Evolutionary conservation across 2,113 vertebrate genomes (phyloP).

Genomic region (Xiphias gladius): DNA sequence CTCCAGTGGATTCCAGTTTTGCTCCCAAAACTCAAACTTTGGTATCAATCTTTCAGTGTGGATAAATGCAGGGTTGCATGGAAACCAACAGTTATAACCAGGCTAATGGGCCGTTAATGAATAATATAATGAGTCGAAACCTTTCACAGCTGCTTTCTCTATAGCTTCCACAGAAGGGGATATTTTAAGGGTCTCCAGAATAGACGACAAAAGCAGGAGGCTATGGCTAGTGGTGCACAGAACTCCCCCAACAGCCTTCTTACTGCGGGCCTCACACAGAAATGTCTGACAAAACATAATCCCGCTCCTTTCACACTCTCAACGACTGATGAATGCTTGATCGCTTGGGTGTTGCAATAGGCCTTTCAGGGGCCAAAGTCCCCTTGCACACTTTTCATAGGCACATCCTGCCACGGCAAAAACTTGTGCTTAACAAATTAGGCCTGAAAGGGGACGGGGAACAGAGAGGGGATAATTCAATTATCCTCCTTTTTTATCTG

Average conservation of each 20-base stretch:
- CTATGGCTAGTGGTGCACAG: slow-evolving; percentile 29
- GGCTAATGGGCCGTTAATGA: slow-evolving; percentile 61
- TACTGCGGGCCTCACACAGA: slow-evolving; percentile 82
- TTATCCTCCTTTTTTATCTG: slow-evolving; percentile 83
- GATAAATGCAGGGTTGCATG: slow-evolving; percentile 32
- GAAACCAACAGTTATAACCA: slow-evolving; percentile 55
- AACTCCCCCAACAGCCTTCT: slow-evolving; percentile 82
- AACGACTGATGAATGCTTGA: slow-evolving; percentile 91
- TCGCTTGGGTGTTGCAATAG: slow-evolving; percentile 92
- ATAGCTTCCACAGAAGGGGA: slow-evolving; percentile 66
- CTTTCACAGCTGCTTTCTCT: slow-evolving; percentile 64
- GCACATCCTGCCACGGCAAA: slow-evolving; percentile 90
- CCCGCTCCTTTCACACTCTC: slow-evolving; percentile 87
- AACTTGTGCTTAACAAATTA: slow-evolving; percentile 94
- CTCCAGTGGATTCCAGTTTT: slow-evolving; percentile 13
- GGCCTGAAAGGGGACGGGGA: slow-evolving; percentile 69
- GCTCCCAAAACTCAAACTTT: slow-evolving; percentile 10
- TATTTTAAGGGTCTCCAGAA: slow-evolving; percentile 90
- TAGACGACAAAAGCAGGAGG: slow-evolving; percentile 88
- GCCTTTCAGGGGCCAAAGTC: slow-evolving; percentile 89
- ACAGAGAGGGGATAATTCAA: slow-evolving; percentile 92
- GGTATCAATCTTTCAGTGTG: slow-evolving; percentile 1
- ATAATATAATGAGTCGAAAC: slow-evolving; percentile 61
- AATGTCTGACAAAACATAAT: slow-evolving; percentile 91
- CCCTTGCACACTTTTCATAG: slow-evolving; percentile 81